Conservation (phyloP, 2,888 invertebrate genomes). For the Drosophila differens region DNA sequence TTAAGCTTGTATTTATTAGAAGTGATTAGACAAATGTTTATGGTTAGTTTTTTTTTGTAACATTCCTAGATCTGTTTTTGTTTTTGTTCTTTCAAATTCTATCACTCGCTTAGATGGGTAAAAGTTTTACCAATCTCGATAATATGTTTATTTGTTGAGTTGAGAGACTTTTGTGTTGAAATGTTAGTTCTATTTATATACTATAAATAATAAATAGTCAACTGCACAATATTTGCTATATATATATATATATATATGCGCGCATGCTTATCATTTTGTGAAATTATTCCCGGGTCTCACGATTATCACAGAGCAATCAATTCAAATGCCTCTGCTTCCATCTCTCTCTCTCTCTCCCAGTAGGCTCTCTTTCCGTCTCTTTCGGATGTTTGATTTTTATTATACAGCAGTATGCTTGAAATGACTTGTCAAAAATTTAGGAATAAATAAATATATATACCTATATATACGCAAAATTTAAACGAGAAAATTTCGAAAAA, state of each 20-base stretch:
- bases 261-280: background rate
- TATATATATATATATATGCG: background rate
- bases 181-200: background rate
- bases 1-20: background rate
- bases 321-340: background rate
- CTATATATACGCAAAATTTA: background rate
- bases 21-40: background rate
- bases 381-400: background rate
- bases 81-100: too few species aligned
- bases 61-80: background rate
- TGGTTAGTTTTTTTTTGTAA: background rate
- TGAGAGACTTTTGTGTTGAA: background rate
- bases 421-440: conserved; percentile 33
- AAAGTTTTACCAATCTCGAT: too few species aligned
- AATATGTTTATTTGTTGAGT: too few species aligned
- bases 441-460: background rate
- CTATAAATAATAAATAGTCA: background rate
- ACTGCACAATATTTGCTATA: background rate
- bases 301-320: background rate
- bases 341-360: background rate
- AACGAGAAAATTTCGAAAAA: background rate
- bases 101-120: too few species aligned
- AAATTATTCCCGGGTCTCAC: background rate
- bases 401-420: conserved; percentile 17
- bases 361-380: background rate